Evolutionary conservation across 2,113 vertebrate species (phyloP).

Genomic region (Gobio gobio): DNA sequence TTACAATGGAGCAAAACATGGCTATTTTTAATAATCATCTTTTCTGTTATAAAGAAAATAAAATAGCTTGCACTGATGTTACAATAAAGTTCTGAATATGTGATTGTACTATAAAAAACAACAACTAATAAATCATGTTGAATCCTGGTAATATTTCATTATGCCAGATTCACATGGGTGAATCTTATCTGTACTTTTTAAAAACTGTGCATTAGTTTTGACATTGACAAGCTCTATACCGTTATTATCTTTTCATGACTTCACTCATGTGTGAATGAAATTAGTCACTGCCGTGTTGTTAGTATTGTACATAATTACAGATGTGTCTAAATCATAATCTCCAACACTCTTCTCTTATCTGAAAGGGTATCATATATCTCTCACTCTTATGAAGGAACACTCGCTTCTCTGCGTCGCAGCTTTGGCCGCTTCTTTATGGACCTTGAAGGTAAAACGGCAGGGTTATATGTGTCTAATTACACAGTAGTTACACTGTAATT

Average conservation of each 20-base stretch:
- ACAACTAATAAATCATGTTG: background rate
- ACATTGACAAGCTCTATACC: conserved; percentile 20
- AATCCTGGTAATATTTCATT: background rate
- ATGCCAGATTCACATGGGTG: background rate
- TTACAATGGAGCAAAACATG: background rate
- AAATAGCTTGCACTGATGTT: background rate
- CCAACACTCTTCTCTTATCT: conserved; percentile 3
- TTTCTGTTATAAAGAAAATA: background rate
- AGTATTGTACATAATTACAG: conserved; percentile 29
- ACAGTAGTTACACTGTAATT: conserved; percentile 47
- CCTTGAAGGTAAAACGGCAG: conserved; percentile 17
- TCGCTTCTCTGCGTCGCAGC: background rate
- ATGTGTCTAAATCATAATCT: background rate
- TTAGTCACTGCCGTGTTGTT: conserved; percentile 31
- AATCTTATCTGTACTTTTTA: background rate
- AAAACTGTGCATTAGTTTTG: conserved; percentile 1
- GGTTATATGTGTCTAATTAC: conserved; percentile 47
- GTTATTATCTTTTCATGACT: conserved; percentile 35
- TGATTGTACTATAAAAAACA: background rate
- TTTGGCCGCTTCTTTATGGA: conserved; percentile 13
- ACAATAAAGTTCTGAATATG: background rate
- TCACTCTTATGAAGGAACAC: conserved; percentile 5
- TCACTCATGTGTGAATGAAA: conserved; percentile 32
- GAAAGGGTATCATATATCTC: conserved; percentile 12
- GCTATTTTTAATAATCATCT: background rate